Evolutionary conservation across 2,888 invertebrate genomes (phyloP).

Genomic region (Drosophila limbata): DNA sequence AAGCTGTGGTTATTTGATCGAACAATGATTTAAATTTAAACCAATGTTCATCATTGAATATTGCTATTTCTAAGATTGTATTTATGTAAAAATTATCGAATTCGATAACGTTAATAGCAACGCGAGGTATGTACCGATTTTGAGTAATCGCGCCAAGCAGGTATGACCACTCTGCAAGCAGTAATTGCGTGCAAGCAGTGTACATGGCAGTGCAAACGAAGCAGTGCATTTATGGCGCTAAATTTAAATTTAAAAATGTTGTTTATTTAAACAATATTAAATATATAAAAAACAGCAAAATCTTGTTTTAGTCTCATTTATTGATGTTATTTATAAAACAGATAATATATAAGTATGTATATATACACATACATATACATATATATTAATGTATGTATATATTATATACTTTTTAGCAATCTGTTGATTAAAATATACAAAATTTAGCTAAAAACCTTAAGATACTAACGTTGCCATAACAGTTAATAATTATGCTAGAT

Average conservation of each 20-base stretch:
- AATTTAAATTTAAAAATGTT: not conserved
- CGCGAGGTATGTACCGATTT: too few species aligned
- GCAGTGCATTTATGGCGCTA: not conserved
- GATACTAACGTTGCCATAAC: slow-evolving; percentile 71
- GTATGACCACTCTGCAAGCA: too few species aligned
- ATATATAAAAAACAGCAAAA: not conserved
- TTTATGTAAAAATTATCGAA: too few species aligned
- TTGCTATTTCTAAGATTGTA: too few species aligned
- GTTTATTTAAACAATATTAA: not conserved
- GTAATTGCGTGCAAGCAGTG: too few species aligned
- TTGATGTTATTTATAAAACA: slow-evolving; percentile 76
- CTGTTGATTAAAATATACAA: slow-evolving; percentile 79
- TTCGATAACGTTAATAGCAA: too few species aligned
- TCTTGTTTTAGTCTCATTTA: slow-evolving; percentile 54
- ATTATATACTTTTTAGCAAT: slow-evolving; percentile 42
- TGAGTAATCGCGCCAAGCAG: too few species aligned
- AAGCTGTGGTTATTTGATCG: too few species aligned
- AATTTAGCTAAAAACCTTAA: slow-evolving; percentile 81
- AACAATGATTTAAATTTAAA: not conserved
- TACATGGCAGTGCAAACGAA: not conserved
- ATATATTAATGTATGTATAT: slow-evolving; percentile 15
- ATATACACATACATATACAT: slow-evolving; percentile 52
- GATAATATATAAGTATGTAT: slow-evolving; percentile 73
- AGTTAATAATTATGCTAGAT: slow-evolving; percentile 75
- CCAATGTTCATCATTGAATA: not conserved